A percentile compares a stretch with the other conserved stretches of the same genome.
phyloP scores from a whole-genome alignment of 1,140 invertebrate genomes.

The Cyrtorhinus lividipennis region DNA sequence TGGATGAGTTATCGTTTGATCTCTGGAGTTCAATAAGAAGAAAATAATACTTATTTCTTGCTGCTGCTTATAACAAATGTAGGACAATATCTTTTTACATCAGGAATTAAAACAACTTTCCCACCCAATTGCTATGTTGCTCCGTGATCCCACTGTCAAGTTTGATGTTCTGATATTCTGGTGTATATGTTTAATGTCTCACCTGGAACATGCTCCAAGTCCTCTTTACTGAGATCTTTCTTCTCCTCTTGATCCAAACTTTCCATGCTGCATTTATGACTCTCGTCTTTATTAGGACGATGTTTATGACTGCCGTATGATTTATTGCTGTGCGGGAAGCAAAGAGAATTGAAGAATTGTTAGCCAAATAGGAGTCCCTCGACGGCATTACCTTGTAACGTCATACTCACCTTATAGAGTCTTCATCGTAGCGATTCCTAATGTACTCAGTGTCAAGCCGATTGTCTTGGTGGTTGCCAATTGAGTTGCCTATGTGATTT shows the following conservation, averaged over 20 bases:
- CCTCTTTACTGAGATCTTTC: constrained; percentile 79
- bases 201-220: constrained; percentile 45
- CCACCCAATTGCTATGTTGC: too few species aligned
- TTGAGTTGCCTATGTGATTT: constrained; percentile 50
- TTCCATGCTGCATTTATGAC: constrained; percentile 71
- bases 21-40: too few species aligned
- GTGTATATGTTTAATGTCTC: too few species aligned
- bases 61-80: too few species aligned
- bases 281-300: constrained; percentile 71
- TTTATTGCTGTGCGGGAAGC: constrained; percentile 52
- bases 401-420: constrained; percentile 26
- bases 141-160: too few species aligned
- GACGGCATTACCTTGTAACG: background rate
- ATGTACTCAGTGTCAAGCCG: constrained; percentile 53
- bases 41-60: too few species aligned
- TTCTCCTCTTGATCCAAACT: constrained; percentile 66
- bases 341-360: too few species aligned
- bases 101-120: too few species aligned
- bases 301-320: constrained; percentile 86
- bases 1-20: too few species aligned
- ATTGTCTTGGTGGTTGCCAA: constrained; percentile 55
- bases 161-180: too few species aligned
- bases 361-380: too few species aligned
- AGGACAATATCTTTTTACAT: too few species aligned
- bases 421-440: constrained; percentile 49